phyloP scores from a whole-genome alignment of 2,797 vertebrate species.

The Stomatorhinus walkeri region DNA sequence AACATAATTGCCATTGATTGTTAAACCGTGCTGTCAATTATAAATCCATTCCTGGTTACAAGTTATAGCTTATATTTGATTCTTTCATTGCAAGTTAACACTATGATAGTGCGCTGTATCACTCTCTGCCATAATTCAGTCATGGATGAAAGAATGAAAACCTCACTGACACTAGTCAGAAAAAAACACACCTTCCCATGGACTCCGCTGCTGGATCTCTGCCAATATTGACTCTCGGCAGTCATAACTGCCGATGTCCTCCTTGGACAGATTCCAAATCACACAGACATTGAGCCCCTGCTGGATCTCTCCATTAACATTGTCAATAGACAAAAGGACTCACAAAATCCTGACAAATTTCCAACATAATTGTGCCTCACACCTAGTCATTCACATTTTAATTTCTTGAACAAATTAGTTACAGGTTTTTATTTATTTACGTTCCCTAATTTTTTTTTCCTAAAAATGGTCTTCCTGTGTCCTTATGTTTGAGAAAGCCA shows the following conservation, averaged over 20 bases:
- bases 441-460: neutral
- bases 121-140: neutral
- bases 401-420: neutral
- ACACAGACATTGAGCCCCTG: conserved; percentile 6
- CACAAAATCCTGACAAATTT: neutral
- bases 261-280: conserved; percentile 13
- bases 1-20: conserved; percentile 68
- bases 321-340: conserved; percentile 1
- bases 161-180: neutral
- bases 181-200: neutral
- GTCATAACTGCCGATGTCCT: neutral
- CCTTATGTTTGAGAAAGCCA: neutral
- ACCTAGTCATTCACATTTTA: neutral
- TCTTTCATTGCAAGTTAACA: neutral
- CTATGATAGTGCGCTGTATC: neutral
- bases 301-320: conserved; percentile 13
- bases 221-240: conserved; percentile 6
- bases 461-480: neutral
- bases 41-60: conserved; percentile 51
- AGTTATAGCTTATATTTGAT: conserved; percentile 17
- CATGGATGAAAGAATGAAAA: conserved; percentile 5
- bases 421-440: neutral
- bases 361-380: neutral
- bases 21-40: conserved; percentile 60
- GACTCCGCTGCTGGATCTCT: neutral